phyloP scores from a whole-genome alignment of 1,140 invertebrate species.

The Patella vulgata region DNA sequence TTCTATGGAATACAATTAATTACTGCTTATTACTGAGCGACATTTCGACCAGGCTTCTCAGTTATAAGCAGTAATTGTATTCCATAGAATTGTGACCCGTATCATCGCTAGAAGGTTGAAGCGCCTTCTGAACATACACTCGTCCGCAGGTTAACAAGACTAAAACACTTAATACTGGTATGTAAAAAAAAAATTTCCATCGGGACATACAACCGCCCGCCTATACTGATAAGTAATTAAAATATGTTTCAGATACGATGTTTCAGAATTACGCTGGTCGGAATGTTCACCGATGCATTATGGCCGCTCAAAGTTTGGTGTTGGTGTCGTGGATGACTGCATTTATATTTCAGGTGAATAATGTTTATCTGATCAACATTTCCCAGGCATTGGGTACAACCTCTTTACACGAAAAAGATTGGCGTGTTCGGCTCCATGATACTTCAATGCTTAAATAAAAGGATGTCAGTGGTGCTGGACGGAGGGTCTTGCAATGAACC shows the following conservation, averaged over 20 bases:
- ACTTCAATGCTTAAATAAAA: no score
- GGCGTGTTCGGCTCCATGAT: neutral
- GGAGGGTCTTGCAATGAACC: neutral
- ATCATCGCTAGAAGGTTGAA: neutral
- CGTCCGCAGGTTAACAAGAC: neutral
- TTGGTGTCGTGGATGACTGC: slow-evolving; percentile 26
- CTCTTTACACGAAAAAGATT: neutral
- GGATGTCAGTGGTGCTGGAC: neutral
- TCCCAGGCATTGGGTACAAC: neutral
- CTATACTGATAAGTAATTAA: neutral
- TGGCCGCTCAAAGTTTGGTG: slow-evolving; percentile 38
- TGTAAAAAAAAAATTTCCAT: neutral
- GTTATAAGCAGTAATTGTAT: no score
- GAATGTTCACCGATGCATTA: slow-evolving; percentile 24
- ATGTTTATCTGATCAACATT: neutral
- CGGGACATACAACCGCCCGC: neutral
- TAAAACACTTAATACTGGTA: neutral
- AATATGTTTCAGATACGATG: slow-evolving; percentile 37
- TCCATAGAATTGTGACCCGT: no score
- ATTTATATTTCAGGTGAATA: slow-evolving; percentile 37
- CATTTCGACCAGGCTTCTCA: no score
- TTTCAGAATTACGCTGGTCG: slow-evolving; percentile 30
- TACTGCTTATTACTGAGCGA: no score
- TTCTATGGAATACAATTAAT: no score
- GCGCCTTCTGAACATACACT: neutral